These are phyloP conservation scores for Rhynchophorus ferrugineus DNA, from an alignment of 1,140 invertebrate genomes.

Conservation along the genomic window DNA sequence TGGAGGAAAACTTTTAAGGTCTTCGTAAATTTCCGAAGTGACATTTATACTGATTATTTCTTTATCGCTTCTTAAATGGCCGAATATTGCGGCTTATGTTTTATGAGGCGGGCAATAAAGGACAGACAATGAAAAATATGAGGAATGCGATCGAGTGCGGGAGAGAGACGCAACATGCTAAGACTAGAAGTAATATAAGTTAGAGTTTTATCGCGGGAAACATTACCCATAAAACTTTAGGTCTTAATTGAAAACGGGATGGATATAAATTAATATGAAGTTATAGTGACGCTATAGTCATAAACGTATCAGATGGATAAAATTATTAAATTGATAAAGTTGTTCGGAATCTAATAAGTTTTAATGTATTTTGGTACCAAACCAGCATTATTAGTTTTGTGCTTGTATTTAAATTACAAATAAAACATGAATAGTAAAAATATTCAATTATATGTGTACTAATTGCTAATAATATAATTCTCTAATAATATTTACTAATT, in stretches of 20 bases:
- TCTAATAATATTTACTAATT: no score
- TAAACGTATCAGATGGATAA: background rate
- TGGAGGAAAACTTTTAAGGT: no score
- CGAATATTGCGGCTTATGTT: conserved; percentile 6
- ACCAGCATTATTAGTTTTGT: no score
- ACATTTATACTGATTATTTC: conserved; percentile 13
- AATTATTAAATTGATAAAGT: no score
- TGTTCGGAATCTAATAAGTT: no score
- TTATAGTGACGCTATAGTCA: background rate
- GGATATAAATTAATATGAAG: background rate
- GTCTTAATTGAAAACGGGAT: background rate
- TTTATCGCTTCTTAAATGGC: conserved; percentile 16
- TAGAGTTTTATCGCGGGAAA: background rate
- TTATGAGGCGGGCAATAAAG: conserved; percentile 7
- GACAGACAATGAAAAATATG: background rate
- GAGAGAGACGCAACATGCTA: background rate
- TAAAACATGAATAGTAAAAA: no score
- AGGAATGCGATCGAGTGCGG: background rate
- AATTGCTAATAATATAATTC: no score
- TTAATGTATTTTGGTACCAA: no score
- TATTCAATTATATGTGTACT: no score
- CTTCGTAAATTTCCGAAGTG: background rate
- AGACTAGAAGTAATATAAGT: background rate
- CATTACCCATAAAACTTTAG: background rate
- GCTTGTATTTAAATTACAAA: no score